A percentile compares a stretch with the other conserved stretches of the same genome.
Conservation (phyloP, 2,888 invertebrate species). For the Eristalis arbustorum region DNA sequence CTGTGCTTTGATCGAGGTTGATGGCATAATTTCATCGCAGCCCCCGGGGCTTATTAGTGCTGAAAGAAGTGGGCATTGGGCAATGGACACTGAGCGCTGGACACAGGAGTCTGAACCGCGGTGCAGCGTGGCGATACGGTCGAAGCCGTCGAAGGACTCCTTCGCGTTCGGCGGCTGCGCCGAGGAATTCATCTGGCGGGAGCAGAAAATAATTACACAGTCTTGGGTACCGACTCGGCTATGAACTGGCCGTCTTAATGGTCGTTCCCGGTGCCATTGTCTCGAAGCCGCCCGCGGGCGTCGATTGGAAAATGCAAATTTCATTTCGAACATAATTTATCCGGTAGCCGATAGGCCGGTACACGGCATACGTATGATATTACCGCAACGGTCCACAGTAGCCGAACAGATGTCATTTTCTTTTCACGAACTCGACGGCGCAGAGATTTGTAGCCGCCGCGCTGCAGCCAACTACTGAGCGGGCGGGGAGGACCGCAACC, state of each 20-base stretch:
- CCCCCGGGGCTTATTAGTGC: slow-evolving; percentile 77
- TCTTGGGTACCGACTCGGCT: slow-evolving; percentile 40
- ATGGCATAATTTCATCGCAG: slow-evolving; percentile 80
- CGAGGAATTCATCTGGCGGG: slow-evolving; percentile 45
- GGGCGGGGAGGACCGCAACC: not conserved
- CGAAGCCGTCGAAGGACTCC: slow-evolving; percentile 21
- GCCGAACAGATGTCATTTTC: slow-evolving; percentile 73
- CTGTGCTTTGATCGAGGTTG: slow-evolving; percentile 78
- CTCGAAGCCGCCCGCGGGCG: slow-evolving; percentile 76
- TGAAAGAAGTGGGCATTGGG: slow-evolving; percentile 49
- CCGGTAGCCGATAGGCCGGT: slow-evolving; percentile 61
- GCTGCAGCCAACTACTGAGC: not conserved
- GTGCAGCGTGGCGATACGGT: not conserved
- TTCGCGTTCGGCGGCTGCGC: slow-evolving; percentile 4
- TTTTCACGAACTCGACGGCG: slow-evolving; percentile 58
- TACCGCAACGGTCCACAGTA: slow-evolving; percentile 74
- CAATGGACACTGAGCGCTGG: not conserved
- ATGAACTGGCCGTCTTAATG: slow-evolving; percentile 41
- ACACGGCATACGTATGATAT: slow-evolving; percentile 18
- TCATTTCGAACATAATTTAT: slow-evolving; percentile 64
- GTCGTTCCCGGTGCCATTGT: slow-evolving; percentile 57
- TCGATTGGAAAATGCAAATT: slow-evolving; percentile 79
- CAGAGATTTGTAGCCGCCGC: slow-evolving; percentile 47
- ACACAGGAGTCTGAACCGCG: not conserved
- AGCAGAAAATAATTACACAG: slow-evolving; percentile 65